These are phyloP conservation scores for Diaphora mendica DNA, from an alignment of 2,888 invertebrate genomes.

Conservation along the genomic window DNA sequence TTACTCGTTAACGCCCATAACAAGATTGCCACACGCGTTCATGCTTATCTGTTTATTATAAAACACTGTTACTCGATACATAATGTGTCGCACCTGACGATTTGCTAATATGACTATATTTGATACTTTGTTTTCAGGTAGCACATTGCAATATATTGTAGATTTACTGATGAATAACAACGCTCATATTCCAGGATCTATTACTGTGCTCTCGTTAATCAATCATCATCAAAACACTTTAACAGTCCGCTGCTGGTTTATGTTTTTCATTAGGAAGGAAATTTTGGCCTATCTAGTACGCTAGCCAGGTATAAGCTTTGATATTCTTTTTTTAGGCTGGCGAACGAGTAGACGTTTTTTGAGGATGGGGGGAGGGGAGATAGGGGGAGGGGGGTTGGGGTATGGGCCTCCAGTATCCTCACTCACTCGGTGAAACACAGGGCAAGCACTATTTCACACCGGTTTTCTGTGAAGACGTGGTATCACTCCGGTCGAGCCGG, in stretches of 20 bases:
- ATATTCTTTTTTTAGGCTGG: no score
- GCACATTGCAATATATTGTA: not conserved
- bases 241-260: not conserved
- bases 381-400: no score
- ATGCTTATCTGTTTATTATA: conserved; percentile 21
- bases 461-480: no score
- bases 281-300: not conserved
- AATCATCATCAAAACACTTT: not conserved
- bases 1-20: conserved; percentile 1
- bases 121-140: conserved; percentile 17
- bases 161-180: not conserved
- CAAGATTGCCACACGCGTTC: conserved; percentile 15
- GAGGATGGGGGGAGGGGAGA: no score
- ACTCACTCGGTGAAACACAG: no score
- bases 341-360: no score
- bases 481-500: no score
- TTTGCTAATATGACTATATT: conserved; percentile 12
- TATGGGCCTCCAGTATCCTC: no score
- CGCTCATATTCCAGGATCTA: not conserved
- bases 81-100: conserved; percentile 10
- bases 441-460: no score
- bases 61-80: conserved; percentile 13
- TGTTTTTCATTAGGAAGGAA: no score
- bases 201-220: not conserved
- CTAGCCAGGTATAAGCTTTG: no score